These are phyloP conservation scores for Synchiropus splendidus DNA, from an alignment of 2,113 vertebrate genomes.

Conservation along the genomic window DNA sequence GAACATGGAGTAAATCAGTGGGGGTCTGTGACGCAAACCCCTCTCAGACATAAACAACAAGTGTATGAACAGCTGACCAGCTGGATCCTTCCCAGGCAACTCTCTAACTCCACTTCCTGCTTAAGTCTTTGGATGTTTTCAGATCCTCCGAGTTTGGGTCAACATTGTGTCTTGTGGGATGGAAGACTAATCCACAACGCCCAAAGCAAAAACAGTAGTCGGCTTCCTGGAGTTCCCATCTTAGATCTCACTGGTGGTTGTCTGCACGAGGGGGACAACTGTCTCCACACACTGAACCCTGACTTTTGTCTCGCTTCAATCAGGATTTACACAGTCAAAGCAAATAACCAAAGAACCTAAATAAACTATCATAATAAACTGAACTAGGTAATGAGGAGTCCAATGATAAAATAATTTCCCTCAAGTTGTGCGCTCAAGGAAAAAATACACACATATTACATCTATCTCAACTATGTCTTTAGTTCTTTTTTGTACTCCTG, in stretches of 20 bases:
- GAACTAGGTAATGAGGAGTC: no score
- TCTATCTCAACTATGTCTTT: no score
- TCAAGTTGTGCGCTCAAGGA: no score
- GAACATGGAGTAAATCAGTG: no score
- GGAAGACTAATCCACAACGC: slow-evolving; percentile 23
- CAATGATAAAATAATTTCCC: no score
- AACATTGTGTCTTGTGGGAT: slow-evolving; percentile 20
- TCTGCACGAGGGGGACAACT: slow-evolving; percentile 8
- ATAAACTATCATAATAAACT: no score
- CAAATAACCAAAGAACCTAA: no score
- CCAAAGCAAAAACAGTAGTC: slow-evolving; percentile 39
- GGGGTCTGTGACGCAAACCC: no score
- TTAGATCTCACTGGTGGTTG: slow-evolving; percentile 43
- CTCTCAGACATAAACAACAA: slow-evolving; percentile 15
- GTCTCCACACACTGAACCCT: slow-evolving; percentile 14
- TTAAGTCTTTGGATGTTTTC: slow-evolving; percentile 29
- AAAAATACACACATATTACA: no score
- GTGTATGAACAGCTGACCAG: slow-evolving; percentile 55
- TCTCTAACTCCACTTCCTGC: slow-evolving; percentile 57
- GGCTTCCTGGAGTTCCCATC: slow-evolving; percentile 9
- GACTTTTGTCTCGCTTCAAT: no score
- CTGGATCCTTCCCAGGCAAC: slow-evolving; percentile 53
- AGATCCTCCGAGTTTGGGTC: slow-evolving; percentile 13
- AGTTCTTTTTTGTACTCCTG: no score
- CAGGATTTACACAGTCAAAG: no score